These are phyloP conservation scores for Alces alces DNA, from an alignment of 2,113 vertebrate genomes.

Conservation along the genomic window DNA sequence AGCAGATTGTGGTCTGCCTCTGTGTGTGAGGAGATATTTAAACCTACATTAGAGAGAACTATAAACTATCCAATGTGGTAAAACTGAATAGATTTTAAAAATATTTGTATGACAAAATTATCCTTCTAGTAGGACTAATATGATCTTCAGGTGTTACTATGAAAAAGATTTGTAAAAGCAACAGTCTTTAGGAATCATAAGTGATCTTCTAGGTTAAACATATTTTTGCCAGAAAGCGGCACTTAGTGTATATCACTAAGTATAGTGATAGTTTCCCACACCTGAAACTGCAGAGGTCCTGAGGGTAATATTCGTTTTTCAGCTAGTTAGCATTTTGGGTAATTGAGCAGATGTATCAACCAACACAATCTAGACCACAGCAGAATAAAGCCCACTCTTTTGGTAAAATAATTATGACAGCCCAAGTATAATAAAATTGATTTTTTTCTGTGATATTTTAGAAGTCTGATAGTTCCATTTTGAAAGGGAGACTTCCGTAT, in stretches of 20 bases:
- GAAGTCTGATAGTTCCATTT: background rate
- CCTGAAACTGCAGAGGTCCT: constrained; percentile 29
- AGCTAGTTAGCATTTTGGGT: background rate
- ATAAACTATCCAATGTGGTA: background rate
- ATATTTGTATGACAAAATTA: constrained; percentile 35
- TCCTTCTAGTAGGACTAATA: constrained; percentile 57
- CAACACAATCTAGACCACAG: background rate
- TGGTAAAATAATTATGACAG: background rate
- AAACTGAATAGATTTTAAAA: background rate
- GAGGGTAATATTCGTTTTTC: constrained; percentile 7
- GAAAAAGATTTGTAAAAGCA: constrained; percentile 72
- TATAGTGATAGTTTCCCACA: constrained; percentile 38
- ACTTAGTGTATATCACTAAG: constrained; percentile 35
- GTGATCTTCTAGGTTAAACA: constrained; percentile 63
- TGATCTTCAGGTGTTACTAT: constrained; percentile 55
- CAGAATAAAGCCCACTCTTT: background rate
- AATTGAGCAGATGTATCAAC: background rate
- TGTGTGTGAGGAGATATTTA: background rate
- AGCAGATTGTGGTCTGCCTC: background rate
- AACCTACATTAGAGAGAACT: background rate
- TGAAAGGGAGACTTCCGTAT: background rate
- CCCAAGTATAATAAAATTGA: background rate
- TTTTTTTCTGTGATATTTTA: constrained; percentile 1
- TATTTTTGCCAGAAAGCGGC: constrained; percentile 24
- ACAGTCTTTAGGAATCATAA: constrained; percentile 40